Evolutionary conservation across 2,113 vertebrate species (phyloP), one percentile per base, ranked within the genome.

Genomic region (Epinephelus fuscoguttatus): DNA sequence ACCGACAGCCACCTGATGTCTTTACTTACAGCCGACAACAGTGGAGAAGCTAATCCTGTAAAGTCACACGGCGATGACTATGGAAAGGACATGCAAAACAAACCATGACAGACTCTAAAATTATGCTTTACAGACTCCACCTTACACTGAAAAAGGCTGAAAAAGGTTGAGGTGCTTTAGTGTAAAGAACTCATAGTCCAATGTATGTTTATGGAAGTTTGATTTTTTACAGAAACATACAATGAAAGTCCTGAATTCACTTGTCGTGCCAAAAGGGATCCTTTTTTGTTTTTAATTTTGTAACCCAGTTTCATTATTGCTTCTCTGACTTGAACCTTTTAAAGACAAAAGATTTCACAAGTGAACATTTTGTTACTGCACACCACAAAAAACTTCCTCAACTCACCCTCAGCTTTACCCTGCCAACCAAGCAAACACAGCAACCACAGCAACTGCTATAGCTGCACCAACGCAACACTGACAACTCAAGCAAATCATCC

Each of bases 11-110:
- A 63, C 45, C 59, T 33, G 30, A 25, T 59, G 15, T 53, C 33
- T 80, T 21, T 15, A 75, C 50, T 52, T 61, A 25, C 15, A 53
- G 52, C 4, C 13, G 49, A 61, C 55, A 60, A 30, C 5, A 78
- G 45, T 21, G 72, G 30, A 80, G 56, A 73, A 62, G 56, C 73
- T 82, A 61, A 72, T 70, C 76, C 42, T 59, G 76, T 85, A 23
- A 52, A 78, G 78, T 87, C 85, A 92, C 76, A 74, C 17, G 12
- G 77, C 2, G 14, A 19, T 64, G 67, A 78, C 71, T 79, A 77
- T 77, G 81, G 70, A 80, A 92, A 88, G 42, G 23, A 82, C 72
- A 84, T 87, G 70, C 61, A 80, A 89, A 80, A 72, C 18, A 37
- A 76, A 30, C 27, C 13, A 53, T 75, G 52, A 79, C 0, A 33